Conservation (phyloP, 2,888 invertebrate species). For the Ecdyonurus torrentis region DNA sequence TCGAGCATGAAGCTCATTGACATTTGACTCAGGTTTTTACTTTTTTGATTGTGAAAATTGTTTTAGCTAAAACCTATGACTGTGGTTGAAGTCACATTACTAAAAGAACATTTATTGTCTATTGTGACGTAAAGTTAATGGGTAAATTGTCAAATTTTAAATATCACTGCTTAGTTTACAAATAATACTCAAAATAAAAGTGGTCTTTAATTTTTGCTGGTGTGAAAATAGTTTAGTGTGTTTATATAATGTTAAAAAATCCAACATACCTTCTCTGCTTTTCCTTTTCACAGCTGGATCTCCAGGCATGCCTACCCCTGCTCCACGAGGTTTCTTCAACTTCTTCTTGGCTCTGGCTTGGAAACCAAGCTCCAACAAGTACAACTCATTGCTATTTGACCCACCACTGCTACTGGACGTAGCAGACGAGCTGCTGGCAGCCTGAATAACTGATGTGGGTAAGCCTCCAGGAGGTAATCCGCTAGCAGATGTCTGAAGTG, state of each 20-base stretch:
- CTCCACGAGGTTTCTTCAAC: constrained; percentile 43
- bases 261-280: constrained; percentile 56
- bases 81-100: no score
- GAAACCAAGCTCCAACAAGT: constrained; percentile 57
- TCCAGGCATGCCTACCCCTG: constrained; percentile 6
- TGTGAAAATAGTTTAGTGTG: background rate
- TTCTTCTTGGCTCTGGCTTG: constrained; percentile 66
- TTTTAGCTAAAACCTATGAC: no score
- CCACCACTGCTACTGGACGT: constrained; percentile 17
- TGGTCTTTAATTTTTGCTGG: background rate
- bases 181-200: no score
- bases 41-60: no score
- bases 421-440: constrained; percentile 33
- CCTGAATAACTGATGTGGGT: constrained; percentile 44
- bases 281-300: constrained; percentile 69
- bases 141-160: no score
- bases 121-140: no score
- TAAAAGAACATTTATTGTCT: no score
- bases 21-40: no score
- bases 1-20: no score
- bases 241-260: constrained; percentile 2
- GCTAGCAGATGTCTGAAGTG: constrained; percentile 7
- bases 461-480: constrained; percentile 16
- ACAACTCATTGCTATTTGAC: constrained; percentile 50
- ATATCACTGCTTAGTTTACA: no score